Base-by-base conservation (phyloP, 2,888 invertebrate species). In the Pelosia muscerda region DNA sequence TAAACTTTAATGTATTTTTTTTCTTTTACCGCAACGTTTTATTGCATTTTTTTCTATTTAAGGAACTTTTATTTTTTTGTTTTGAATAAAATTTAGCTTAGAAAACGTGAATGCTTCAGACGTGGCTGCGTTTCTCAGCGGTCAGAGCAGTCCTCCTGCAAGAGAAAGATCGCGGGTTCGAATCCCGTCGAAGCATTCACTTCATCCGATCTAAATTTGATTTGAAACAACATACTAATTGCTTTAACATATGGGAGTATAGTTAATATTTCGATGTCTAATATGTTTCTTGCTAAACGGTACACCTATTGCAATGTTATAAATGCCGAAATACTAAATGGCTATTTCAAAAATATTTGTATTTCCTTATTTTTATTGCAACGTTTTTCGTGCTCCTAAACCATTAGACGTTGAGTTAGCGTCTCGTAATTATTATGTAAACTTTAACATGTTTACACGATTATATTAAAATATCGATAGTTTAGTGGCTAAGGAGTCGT, bases 1-100 rank as follows among this genome's bases (percentile, higher is more conserved):
- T 77, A 79, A 86, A 85, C 82, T 85, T 85, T 76, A 83, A 83
- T 80, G 72, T 73, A 63, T 71, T 80, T 77, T 60, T 75, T 75
- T 69, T 19, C 62, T 64, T 65, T 67, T 53, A 25, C 59, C 23
- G 42, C 54, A 34, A 67, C 55, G 58, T 72, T 68, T 77, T 66
- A 34, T 59, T 55, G 38, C 23, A 22, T 49, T 49, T 26, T 66
- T 56, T 25, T 49, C 55, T 56, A 64, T 49, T 49, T 49, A 49
- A n/a, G 19, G n/a, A n/a, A 49, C n/a, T n/a, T 49, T 49, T 49
- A 49, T 49, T 49, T 49, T 49, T 49, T 49, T 49, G 49, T n/a
- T 49, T 49, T n/a, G n/a, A n/a, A n/a, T n/a, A n/a, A n/a, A n/a
- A n/a, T n/a, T n/a, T n/a, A n/a, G n/a, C n/a, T n/a, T n/a, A n/a